Evolutionary conservation across 2,797 vertebrate species (phyloP), one percentile per base, ranked within the genome.

Genomic region (Myoxocephalus aenaeus): DNA sequence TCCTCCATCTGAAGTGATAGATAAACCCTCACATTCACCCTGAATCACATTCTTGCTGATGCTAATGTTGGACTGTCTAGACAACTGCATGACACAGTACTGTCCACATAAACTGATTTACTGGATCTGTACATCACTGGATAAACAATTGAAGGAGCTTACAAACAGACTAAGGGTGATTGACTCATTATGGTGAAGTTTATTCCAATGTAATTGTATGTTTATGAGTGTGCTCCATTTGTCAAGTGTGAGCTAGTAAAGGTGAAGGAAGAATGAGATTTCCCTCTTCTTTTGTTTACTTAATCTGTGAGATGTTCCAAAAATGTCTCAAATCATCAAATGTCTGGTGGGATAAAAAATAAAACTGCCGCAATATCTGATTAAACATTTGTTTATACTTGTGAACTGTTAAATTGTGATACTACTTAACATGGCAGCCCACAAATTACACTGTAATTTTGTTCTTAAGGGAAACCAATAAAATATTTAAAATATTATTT

Each of bases 201-300:
- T 84, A 84, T 73, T 81, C 56, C 40, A 32, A 1, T 54, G 17
- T 86, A 85, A 89, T 87, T 81, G 62, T 25, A 73, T 87, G 73
- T 84, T 90, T 87, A 75, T 1, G 50, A 9, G 36, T 50, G 65
- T 7, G 22, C 53, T 64, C 3, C n/a, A 46, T 73, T 68, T 76
- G 69, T 85, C 73, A 76, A 77, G 59, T 74, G 64, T 27, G 54
- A 65, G 22, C 22, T 48, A 1, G n/a, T 25, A 8, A 78, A 69
- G 46, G 20, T 70, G 29, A 68, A 50, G 20, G 22, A 59, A 62
- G n/a, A 73, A 48, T 73, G 71, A 34, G 0, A 57, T n/a, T 62
- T 42, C 14, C 20, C 9, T 18, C 48, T 56, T 62, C 20, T 64
- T 67, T 58, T 76, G 59, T 79, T 78, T 65, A 73, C 38, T 61